Evolutionary conservation across 2,888 invertebrate genomes (phyloP).

Genomic region (Caenorhabditis sp.): DNA sequence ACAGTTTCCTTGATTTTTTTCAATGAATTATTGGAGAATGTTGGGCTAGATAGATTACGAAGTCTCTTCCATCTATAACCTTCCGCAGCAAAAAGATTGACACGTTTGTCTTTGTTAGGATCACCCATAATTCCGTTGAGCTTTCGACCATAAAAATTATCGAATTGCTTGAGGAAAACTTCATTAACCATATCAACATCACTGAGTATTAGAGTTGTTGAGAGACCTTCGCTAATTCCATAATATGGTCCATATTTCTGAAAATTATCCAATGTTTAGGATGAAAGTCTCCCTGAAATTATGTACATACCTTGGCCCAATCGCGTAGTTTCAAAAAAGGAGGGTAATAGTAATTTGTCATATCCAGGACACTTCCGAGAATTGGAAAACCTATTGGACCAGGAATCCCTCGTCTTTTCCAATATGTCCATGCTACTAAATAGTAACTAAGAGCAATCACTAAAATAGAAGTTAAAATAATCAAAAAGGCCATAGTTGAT

Average conservation of each 20-base stretch:
- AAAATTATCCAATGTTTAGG: not conserved
- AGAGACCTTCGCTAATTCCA: constrained; percentile 52
- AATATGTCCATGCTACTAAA: constrained; percentile 36
- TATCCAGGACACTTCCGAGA: constrained; percentile 29
- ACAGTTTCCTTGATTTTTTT: constrained; percentile 69
- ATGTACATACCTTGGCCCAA: constrained; percentile 47
- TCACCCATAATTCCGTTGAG: constrained; percentile 19
- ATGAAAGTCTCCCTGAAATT: not conserved
- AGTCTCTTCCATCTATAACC: constrained; percentile 75
- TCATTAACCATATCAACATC: constrained; percentile 72
- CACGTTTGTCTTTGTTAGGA: constrained; percentile 39
- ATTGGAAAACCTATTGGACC: constrained; percentile 41
- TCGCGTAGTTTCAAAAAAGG: constrained; percentile 33
- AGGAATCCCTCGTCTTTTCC: constrained; percentile 42
- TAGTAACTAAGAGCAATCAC: constrained; percentile 21
- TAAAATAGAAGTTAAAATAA: no score
- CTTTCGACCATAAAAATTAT: constrained; percentile 72
- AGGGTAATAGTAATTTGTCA: constrained; percentile 11
- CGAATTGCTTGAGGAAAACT: constrained; percentile 73
- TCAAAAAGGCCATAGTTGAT: no score
- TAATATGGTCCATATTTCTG: constrained; percentile 42
- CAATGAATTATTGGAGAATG: constrained; percentile 74
- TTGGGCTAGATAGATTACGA: constrained; percentile 73
- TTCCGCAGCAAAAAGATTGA: constrained; percentile 69
- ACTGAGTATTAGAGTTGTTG: constrained; percentile 71